Percentiles rank a stretch among this genome's conserved stretches.
phyloP scores from a whole-genome alignment of 2,113 vertebrate genomes.

The Alaudala cheleensis region DNA sequence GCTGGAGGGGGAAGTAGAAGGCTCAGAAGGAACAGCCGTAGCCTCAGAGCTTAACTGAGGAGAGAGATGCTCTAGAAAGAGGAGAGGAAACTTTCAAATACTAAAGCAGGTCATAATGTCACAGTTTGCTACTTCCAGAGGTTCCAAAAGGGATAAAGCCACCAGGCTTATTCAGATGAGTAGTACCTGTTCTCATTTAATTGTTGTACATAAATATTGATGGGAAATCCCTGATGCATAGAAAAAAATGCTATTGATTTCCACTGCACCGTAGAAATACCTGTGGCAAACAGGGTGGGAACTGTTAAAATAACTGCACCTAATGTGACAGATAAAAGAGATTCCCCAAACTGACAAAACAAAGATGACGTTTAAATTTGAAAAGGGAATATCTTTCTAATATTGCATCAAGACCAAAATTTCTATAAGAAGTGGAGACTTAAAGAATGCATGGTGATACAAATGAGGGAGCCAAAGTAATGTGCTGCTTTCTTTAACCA shows the following conservation, averaged over 20 bases:
- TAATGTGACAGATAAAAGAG: not conserved
- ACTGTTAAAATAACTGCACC: not conserved
- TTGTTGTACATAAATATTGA: not conserved
- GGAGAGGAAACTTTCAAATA: not conserved
- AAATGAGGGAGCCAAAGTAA: not conserved
- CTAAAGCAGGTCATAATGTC: not conserved
- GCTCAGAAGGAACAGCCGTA: not conserved
- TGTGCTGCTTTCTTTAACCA: not conserved
- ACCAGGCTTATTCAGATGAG: not conserved
- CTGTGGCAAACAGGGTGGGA: not conserved
- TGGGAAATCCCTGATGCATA: not conserved
- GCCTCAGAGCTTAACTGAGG: not conserved
- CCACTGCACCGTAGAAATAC: not conserved
- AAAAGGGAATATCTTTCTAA: not conserved
- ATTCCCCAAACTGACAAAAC: not conserved
- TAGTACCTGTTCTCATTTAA: not conserved
- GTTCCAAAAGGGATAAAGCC: not conserved
- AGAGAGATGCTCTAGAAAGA: not conserved
- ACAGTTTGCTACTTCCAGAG: not conserved
- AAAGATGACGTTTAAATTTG: not conserved
- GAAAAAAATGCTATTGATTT: not conserved
- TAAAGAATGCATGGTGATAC: rapidly evolving
- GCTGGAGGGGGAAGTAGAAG: not conserved
- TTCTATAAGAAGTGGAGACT: not conserved
- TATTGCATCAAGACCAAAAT: not conserved